Base-by-base conservation (phyloP, 2,888 invertebrate genomes). In the Dryadula phaetusa region DNA sequence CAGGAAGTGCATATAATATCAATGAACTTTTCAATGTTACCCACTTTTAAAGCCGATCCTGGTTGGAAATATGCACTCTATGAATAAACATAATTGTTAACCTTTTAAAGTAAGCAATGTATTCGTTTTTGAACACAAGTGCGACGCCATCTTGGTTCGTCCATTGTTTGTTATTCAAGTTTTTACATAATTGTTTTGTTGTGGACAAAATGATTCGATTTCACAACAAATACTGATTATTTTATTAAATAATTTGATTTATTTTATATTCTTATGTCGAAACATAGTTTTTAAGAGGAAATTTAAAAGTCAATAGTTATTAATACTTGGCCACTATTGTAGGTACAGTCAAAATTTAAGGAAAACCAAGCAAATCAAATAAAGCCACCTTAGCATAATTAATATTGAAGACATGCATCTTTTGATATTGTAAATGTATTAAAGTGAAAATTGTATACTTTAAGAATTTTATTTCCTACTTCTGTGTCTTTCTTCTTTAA, bases 1-100 rank as follows among this genome's bases (percentile, higher is more conserved):
- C 84, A 92, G 92, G 92, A 92, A 92, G 92, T 91, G 89, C 88
- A 87, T 80, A 77, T 88, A 92, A 92, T 92, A 92, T 82, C 92
- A 92, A 92, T 79, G 92, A 92, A 90, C 92, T 89, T 78, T 86
- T 92, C 92, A 92, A 90, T 92, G 92, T 82, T 90, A 90, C 84
- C 90, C 84, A 83, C 79, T 88, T 84, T 79, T 79, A 75, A 71
- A 73, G 80, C 75, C 80, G 79, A 84, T 84, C 84, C 86, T 84
- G 85, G 78, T 82, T 73, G 77, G 77, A 80, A 82, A 77, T 80
- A 84, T 85, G 80, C 76, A 78, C 76, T 79, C 78, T 76, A 70
- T 77, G 78, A 71, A 70, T 67, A 72, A 75, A 69, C 71, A 72
- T 76, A 76, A 77, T 73, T 75, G 74, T 69, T 74, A 74, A 71